Evolutionary conservation across 2,797 vertebrate species (phyloP), one percentile per base, ranked within the genome.

Genomic region (Tokudaia tokunoshimensis): DNA sequence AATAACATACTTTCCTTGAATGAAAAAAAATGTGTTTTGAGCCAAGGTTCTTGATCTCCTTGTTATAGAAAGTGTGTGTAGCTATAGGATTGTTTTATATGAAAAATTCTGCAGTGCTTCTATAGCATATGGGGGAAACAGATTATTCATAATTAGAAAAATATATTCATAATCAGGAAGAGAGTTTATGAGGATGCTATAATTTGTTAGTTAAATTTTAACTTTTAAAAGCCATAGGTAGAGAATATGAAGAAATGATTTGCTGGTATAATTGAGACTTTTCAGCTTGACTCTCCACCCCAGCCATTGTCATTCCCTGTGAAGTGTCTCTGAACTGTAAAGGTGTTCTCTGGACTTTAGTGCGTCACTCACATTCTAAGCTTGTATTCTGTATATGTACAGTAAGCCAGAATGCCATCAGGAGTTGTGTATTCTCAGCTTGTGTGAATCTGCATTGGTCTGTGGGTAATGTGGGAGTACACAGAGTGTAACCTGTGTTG

Each of bases 121-220:
- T 37, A 74, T 29, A 57, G 52, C 85, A 59, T 75, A 74, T 74
- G 67, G n/a, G 34, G 52, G 50, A 41, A 74, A 41, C 9, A n/a
- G 31, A 74, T 57, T 41, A 88, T 74, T 74, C 24, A 88, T 74
- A 88, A 88, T 74, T 1, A 88, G n/a, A 75, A 87, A 88, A 74
- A 31, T 57, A 19, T 57, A 57, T 88, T 57, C 26, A 88, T 92
- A 81, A 70, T 84, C 19, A 83, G 79, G 44, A 89, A 72, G 24
- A 85, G 14, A 76, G n/a, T 85, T 47, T 65, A 80, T 89, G 76
- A 92, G 50, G 19, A 93, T 15, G 47, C 61, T 34, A 50, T 79
- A 59, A 95, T 94, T 96, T 96, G 31, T 84, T 79, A 92, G 37
- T 31, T n/a, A 96, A 72, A 8, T 82, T 95, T 96, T 75, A 95